Evolutionary conservation across 2,113 vertebrate species (phyloP).

Genomic region (Ceratotherium simum): DNA sequence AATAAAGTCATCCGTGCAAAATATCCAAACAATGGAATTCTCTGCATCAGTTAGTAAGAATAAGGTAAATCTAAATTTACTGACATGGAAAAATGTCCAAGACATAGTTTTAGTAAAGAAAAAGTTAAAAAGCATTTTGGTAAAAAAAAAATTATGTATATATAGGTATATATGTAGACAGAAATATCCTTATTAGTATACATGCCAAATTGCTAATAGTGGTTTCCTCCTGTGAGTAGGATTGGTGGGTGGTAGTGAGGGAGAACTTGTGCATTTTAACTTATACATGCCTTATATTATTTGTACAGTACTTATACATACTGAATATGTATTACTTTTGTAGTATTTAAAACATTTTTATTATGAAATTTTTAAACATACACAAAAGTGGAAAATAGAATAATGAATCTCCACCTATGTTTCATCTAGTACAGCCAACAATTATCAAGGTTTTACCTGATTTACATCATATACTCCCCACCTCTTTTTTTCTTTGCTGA

Average conservation of each 20-base stretch:
- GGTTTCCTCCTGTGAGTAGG: not conserved
- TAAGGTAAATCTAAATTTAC: not conserved
- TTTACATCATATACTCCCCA: not conserved
- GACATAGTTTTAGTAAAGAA: conserved; percentile 24
- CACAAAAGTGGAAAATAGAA: not conserved
- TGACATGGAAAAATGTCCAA: not conserved
- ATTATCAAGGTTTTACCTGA: not conserved
- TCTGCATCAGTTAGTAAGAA: not conserved
- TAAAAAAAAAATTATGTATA: not conserved
- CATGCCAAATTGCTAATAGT: not conserved
- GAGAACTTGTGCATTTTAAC: not conserved
- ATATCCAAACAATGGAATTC: not conserved
- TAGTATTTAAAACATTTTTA: conserved; percentile 46
- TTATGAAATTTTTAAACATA: not conserved
- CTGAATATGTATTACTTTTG: not conserved
- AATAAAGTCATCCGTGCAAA: not conserved
- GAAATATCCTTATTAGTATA: not conserved
- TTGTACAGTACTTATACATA: not conserved
- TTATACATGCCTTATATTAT: not conserved
- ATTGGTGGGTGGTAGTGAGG: not conserved
- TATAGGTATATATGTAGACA: not conserved
- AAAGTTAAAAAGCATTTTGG: not conserved
- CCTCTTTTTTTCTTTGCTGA: not conserved
- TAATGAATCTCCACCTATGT: not conserved
- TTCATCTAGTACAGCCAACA: not conserved